phyloP scores from a whole-genome alignment of 2,113 vertebrate genomes.

The Chlorodrepanis virens region DNA sequence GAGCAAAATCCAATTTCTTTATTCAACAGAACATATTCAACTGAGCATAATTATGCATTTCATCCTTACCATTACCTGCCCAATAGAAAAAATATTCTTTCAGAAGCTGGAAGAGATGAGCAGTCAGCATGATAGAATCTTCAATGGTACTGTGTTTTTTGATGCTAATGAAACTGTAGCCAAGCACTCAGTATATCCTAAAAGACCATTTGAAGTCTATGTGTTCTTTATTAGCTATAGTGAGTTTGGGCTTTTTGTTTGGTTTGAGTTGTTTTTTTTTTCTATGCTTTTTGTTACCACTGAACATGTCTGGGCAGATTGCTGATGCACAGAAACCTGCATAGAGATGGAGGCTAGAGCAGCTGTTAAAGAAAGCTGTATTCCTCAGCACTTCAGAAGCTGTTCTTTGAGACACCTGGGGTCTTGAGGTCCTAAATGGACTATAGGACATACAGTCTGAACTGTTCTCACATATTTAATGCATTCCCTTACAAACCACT shows the following conservation, averaged over 20 bases:
- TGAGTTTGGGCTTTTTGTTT: background rate
- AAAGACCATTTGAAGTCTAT: background rate
- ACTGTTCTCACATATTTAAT: background rate
- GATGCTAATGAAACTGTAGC: background rate
- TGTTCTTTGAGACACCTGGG: background rate
- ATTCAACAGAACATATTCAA: background rate
- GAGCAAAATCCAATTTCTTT: slow-evolving; percentile 6
- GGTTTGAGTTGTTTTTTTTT: background rate
- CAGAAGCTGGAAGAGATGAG: background rate
- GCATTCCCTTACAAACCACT: background rate
- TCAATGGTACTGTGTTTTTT: background rate
- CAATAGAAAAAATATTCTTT: background rate
- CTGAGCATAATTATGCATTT: background rate
- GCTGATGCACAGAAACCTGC: background rate
- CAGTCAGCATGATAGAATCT: background rate
- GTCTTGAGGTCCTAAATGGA: background rate
- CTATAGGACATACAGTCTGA: background rate
- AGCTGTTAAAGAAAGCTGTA: background rate
- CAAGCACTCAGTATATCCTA: background rate
- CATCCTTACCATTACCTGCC: background rate
- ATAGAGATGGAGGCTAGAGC: background rate
- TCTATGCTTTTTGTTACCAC: background rate
- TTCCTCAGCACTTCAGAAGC: background rate
- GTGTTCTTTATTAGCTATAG: background rate
- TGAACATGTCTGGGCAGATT: background rate